Percentiles rank a stretch among this genome's conserved stretches.
phyloP scores from a whole-genome alignment of 2,113 vertebrate genomes.

The Burhinus oedicnemus region DNA sequence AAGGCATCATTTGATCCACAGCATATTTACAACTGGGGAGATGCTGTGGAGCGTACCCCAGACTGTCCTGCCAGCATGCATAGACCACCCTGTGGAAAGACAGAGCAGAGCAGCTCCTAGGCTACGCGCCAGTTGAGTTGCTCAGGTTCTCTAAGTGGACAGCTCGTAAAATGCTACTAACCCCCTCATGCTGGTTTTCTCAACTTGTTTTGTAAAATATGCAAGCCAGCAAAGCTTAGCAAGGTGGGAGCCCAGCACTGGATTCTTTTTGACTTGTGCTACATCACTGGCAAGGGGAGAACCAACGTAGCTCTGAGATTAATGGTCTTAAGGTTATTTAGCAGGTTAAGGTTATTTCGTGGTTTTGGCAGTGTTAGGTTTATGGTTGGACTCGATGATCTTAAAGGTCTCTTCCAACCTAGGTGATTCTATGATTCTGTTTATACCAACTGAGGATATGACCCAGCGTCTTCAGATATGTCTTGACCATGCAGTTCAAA shows the following conservation, averaged over 20 bases:
- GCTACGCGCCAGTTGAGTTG: neutral
- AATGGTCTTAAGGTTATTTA: neutral
- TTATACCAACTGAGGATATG: neutral
- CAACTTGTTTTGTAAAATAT: neutral
- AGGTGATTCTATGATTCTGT: too few relatives aligned
- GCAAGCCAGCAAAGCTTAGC: neutral
- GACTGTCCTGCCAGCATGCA: neutral
- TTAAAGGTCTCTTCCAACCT: too few relatives aligned
- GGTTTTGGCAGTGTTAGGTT: too few relatives aligned
- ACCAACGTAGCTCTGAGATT: neutral
- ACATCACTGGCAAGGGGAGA: neutral
- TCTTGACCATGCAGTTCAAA: neutral
- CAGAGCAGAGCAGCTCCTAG: neutral
- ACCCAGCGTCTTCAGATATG: neutral
- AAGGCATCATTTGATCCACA: neutral
- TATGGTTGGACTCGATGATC: too few relatives aligned
- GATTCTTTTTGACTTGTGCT: neutral
- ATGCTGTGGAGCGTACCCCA: neutral
- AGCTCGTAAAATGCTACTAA: neutral
- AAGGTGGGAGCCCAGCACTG: neutral
- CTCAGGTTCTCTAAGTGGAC: neutral
- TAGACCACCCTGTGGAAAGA: neutral
- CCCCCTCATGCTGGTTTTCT: neutral
- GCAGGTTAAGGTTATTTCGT: too few relatives aligned
- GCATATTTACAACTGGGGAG: fast-evolving